phyloP scores from a whole-genome alignment of 2,888 invertebrate species.

The Aromia moschata region DNA sequence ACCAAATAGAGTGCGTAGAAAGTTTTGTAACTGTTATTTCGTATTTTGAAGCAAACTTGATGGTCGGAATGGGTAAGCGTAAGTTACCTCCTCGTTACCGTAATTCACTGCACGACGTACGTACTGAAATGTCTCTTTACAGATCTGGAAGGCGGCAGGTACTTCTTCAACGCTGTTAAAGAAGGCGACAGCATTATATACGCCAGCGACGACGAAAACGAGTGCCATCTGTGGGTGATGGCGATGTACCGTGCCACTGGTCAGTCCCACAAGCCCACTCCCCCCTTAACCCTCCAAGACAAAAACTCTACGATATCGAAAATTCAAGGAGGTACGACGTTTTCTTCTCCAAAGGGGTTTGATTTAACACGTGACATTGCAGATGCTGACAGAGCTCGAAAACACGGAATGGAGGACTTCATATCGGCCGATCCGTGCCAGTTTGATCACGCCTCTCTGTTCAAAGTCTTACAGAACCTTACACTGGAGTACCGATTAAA shows the following conservation, averaged over 20 bases:
- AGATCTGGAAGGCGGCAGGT: slow-evolving; percentile 93
- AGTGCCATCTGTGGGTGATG: slow-evolving; percentile 99
- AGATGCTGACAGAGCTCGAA: slow-evolving; percentile 95
- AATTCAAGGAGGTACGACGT: slow-evolving; percentile 90
- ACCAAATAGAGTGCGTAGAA: background rate
- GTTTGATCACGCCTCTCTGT: slow-evolving; percentile 94
- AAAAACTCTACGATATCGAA: slow-evolving; percentile 88
- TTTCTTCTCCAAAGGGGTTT: no score
- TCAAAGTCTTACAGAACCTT: slow-evolving; percentile 89
- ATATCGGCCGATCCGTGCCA: slow-evolving; percentile 99
- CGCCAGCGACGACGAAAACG: slow-evolving; percentile 97
- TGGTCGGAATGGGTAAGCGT: slow-evolving; percentile 89
- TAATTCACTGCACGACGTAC: slow-evolving; percentile 30
- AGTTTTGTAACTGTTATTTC: slow-evolving; percentile 14
- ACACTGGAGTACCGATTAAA: slow-evolving; percentile 95
- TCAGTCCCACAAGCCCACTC: slow-evolving; percentile 98
- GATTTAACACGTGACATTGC: slow-evolving; percentile 48
- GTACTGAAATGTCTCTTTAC: slow-evolving; percentile 52
- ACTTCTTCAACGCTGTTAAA: slow-evolving; percentile 98
- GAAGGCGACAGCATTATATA: slow-evolving; percentile 98
- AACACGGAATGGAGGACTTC: slow-evolving; percentile 99
- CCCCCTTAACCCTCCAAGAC: slow-evolving; percentile 80
- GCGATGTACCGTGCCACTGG: slow-evolving; percentile 99
- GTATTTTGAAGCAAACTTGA: slow-evolving; percentile 79
- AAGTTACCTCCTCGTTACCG: slow-evolving; percentile 52